Conservation (phyloP, 2,888 invertebrate species). For the Macropis europaea region DNA sequence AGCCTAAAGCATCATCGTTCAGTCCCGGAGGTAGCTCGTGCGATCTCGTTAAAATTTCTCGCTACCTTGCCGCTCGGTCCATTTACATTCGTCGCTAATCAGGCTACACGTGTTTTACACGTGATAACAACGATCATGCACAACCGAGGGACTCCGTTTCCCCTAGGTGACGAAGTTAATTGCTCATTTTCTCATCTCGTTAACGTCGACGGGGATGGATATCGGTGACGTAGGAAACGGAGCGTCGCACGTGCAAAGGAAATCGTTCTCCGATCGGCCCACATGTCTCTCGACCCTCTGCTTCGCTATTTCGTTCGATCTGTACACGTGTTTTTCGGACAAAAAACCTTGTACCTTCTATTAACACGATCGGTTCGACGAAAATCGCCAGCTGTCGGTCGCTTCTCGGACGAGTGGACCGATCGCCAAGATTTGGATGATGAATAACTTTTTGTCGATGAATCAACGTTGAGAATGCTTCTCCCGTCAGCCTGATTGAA, state of each 20-base stretch:
- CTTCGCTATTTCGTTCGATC: conserved; percentile 21
- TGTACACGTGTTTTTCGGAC: too few species aligned
- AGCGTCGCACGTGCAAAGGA: conserved; percentile 57
- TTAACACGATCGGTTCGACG: too few species aligned
- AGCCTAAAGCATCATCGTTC: background rate
- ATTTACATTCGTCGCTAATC: conserved; percentile 37
- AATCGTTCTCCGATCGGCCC: conserved; percentile 51
- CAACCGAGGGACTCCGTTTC: conserved; percentile 51
- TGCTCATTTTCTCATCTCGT: conserved; percentile 73
- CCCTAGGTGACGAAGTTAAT: conserved; percentile 73
- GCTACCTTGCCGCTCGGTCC: conserved; percentile 13
- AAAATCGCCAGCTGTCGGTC: too few species aligned
- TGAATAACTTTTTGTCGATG: too few species aligned
- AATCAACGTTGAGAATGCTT: too few species aligned
- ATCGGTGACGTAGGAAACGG: conserved; percentile 29
- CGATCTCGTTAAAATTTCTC: conserved; percentile 35
- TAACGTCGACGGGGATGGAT: conserved; percentile 57
- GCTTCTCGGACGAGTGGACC: too few species aligned
- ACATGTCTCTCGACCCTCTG: conserved; percentile 34
- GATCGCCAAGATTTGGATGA: too few species aligned
- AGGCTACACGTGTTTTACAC: conserved; percentile 60
- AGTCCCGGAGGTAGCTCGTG: background rate
- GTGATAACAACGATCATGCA: conserved; percentile 56
- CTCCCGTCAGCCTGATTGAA: too few species aligned
- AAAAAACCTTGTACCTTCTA: too few species aligned